These are phyloP conservation scores for Chymomyza costata DNA, from an alignment of 1,140 invertebrate genomes.

Conservation along the genomic window DNA sequence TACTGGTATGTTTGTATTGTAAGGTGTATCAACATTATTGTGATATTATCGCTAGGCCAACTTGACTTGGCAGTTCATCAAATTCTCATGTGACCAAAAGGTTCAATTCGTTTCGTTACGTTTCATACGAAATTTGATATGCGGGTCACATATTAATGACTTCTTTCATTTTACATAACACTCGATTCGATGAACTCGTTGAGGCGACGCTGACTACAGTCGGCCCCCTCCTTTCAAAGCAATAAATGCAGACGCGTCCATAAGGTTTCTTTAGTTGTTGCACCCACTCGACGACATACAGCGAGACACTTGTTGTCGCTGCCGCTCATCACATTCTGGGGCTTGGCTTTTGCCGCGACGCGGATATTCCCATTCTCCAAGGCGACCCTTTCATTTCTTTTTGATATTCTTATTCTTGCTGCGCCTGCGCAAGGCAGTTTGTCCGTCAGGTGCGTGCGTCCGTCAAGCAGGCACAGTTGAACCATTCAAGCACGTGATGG, in stretches of 20 bases:
- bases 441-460: neutral
- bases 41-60: no score
- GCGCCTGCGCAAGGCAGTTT: conserved; percentile 3
- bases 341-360: conserved; percentile 50
- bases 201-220: conserved; percentile 26
- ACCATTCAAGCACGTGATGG: conserved; percentile 66
- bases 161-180: conserved; percentile 70
- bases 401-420: conserved; percentile 3
- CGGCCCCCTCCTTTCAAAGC: conserved; percentile 8
- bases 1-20: no score
- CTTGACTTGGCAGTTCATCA: conserved; percentile 68
- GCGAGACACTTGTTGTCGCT: conserved; percentile 10
- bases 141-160: conserved; percentile 70
- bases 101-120: conserved; percentile 51
- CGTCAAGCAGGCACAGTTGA: neutral
- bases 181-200: conserved; percentile 65
- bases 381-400: conserved; percentile 26
- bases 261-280: conserved; percentile 3
- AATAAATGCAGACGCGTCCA: neutral
- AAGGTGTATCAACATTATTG: no score
- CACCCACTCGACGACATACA: neutral
- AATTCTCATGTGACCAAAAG: conserved; percentile 70
- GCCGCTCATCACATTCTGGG: conserved; percentile 39
- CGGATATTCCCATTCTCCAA: conserved; percentile 66
- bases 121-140: conserved; percentile 66